Percentiles rank a stretch among this genome's conserved stretches.
These are phyloP conservation scores for Palloptera scutellata DNA, from an alignment of 2,888 invertebrate species.

Conservation along the genomic window DNA sequence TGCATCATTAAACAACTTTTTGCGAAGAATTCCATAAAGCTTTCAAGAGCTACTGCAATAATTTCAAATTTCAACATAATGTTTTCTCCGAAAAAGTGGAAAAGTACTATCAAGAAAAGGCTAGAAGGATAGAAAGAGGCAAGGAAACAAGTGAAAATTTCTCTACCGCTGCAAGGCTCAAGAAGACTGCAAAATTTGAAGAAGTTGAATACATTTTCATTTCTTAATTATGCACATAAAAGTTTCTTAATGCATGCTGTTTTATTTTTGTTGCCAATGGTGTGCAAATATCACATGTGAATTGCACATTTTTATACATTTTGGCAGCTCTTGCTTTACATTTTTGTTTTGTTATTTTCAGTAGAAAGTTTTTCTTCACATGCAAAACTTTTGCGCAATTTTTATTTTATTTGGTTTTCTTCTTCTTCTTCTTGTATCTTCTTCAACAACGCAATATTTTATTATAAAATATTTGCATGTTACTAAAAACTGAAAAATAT, in stretches of 20 bases:
- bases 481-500: too few species aligned
- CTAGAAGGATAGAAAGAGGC: too few species aligned
- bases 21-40: neutral
- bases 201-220: constrained; percentile 6
- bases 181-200: too few species aligned
- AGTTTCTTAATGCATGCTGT: constrained; percentile 20
- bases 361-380: constrained; percentile 8
- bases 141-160: too few species aligned
- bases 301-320: neutral
- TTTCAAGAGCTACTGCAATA: constrained; percentile 27
- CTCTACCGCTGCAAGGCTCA: too few species aligned
- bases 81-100: too few species aligned
- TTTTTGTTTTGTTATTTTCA: neutral
- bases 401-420: neutral
- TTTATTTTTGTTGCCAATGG: neutral
- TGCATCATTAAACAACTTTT: too few species aligned
- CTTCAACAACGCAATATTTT: neutral
- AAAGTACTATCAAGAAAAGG: too few species aligned
- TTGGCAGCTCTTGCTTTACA: constrained; percentile 11
- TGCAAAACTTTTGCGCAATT: constrained; percentile 24
- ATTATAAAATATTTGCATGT: too few species aligned
- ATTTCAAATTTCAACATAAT: constrained; percentile 30
- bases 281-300: constrained; percentile 21
- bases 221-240: constrained; percentile 30
- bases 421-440: constrained; percentile 1